Conservation (phyloP, 2,113 vertebrate species). For the Bolborhynchus lineola region DNA sequence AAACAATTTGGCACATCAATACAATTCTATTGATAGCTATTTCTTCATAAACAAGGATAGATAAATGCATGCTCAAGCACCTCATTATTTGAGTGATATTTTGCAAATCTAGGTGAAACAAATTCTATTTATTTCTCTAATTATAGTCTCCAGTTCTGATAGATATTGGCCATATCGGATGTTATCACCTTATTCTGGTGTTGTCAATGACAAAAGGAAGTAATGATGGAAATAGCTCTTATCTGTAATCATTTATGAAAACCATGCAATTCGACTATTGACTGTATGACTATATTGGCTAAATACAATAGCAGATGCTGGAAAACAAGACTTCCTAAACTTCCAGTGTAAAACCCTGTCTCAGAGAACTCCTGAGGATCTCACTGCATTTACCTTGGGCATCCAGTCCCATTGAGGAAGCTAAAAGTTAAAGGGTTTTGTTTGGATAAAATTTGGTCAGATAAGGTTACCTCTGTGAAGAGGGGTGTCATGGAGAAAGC, state of each 20-base stretch:
- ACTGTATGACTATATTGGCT: not conserved
- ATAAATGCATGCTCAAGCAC: not conserved
- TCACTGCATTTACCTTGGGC: not conserved
- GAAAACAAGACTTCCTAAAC: not conserved
- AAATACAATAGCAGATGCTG: not conserved
- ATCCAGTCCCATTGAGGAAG: not conserved
- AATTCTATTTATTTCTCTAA: not conserved
- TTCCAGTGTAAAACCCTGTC: not conserved
- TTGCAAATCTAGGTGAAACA: accelerated
- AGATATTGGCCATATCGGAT: not conserved
- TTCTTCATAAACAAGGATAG: not conserved
- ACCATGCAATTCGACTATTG: not conserved
- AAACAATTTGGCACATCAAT: not conserved
- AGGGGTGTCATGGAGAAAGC: not conserved
- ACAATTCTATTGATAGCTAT: not conserved
- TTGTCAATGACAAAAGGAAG: not conserved
- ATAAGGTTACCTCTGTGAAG: not conserved
- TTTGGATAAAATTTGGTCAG: not conserved
- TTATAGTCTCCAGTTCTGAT: not conserved
- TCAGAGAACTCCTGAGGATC: not conserved
- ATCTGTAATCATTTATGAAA: not conserved
- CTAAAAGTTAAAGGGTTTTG: not conserved
- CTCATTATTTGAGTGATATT: not conserved
- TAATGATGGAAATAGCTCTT: not conserved
- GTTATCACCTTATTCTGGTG: not conserved